Base-by-base conservation (phyloP, 2,113 vertebrate genomes). In the Alexandromys fortis region DNA sequence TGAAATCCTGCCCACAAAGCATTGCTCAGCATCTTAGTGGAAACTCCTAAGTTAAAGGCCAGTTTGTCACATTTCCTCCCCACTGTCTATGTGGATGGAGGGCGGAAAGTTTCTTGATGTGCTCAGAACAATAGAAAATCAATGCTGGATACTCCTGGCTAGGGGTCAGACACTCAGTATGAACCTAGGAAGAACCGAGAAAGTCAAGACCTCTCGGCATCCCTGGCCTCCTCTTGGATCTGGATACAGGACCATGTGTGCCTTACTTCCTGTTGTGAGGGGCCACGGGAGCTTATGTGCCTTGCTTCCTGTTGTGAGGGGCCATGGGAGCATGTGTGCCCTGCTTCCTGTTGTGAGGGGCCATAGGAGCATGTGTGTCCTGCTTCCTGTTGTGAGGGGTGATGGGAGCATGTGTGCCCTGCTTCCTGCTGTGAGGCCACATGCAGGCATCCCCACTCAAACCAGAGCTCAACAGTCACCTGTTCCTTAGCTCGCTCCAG, bases 401-500 rank as follows among this genome's bases (percentile, higher is more conserved):
- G 19, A 11, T 19, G 24, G 38, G 28, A 45, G 28, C 63, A 14
- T 17, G 67, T 55, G 22, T 72, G 11, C 47, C 67, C 47, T n/a
- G 3, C 35, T 38, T 52, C 86, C 68, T 26, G 19, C 19, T 28
- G 49, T 38, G 38, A 35, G 67, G 72, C 52, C 58, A 49, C 21
- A 14, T 24, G 10, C 38, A 26, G 13, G 73, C 49, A n/a, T 1
- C 7, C 42, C 26, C 13, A 38, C 49, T 21, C 67, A 3, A 4
- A 30, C 52, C 6, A 67, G 38, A 92, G 26, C 47, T 67, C 12
- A 47, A 45, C 30, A 65, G n/a, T 92, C 97, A 99, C 99, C 98
- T 99, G 99, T 4, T 99, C 99, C 95, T 99, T 98, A 0, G 99
- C 99, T 95, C 98, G 98, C 97, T 99, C 99, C 96, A 99, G 19